Base-by-base conservation (phyloP, 92 coral and sea anemone genomes). In the Metridium senile region DNA sequence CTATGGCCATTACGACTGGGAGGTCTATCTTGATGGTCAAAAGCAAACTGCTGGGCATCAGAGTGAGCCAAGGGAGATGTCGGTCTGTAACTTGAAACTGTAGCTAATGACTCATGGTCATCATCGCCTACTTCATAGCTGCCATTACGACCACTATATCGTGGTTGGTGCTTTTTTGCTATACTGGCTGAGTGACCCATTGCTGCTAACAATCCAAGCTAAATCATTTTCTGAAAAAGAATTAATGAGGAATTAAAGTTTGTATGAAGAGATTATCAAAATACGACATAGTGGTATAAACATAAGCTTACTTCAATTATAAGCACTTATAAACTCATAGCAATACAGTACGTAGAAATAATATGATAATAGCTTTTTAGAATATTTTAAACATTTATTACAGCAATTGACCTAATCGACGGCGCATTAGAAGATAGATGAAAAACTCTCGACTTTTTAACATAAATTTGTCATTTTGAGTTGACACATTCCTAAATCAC, bases 111-210 rank as follows among this genome's bases (percentile, higher is more conserved):
- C 35, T 88, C 90, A 56, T 72, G 83, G 23, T 69, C 82, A 47
- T 76, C 77, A 10, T 27, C 31, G 7, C 22, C 33, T 26, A 7
- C 33, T 57, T 51, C 65, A 65, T 59, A 34, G 21, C 17, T 31
- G 39, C 53, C 74, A 20, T 79, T 63, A 1, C 69, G 21, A 11
- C 56, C 82, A 20, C 35, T 72, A 0, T 68, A 30, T 8, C 73
- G 82, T 11, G 80, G 18, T 33, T 33, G 56, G 65, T 85, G 80
- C 69, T 85, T 85, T 49, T 66, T 81, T 46, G 89, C 90, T 64
- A 91, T 91, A 61, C 97, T 91, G 78, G 97, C 90, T 39, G 90
- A 85, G 56, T 84, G 82, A 26, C 97, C 97, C 97, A 91, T 91
- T 18, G 65, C 39, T 47, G 59, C 3, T 39, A 20, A 39, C 16